Base-by-base conservation (phyloP, 2,888 invertebrate genomes). In the Sisyra terminalis region DNA sequence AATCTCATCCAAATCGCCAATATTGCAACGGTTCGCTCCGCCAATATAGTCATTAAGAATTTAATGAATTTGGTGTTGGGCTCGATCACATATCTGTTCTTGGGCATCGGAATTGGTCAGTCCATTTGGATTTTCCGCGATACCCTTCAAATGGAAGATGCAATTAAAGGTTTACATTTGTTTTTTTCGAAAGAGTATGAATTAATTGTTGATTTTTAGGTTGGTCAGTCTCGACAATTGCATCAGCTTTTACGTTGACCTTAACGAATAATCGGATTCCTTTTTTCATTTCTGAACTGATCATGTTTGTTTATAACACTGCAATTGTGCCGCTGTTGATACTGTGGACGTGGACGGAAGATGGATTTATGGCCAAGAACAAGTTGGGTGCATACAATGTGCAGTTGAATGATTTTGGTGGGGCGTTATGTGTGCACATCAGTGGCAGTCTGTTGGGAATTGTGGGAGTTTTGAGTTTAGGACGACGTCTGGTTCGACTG, bases 311-410 rank as follows among this genome's bases (percentile, higher is more conserved):
- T 6, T 49, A 57, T 16, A 49, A 57, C 2, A 56, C 54, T 1
- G 10, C 61, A 1, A 18, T 58, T 11, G 57, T 57, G 39, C 63
- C 63, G 0, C 44, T 63, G 8, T 43, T 57, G 6, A 55, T 64
- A 37, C 61, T 61, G 40, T 63, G 61, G 62, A 43, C 52, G 3
- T 61, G 59, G 58, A 53, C 57, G 8, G 43, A 49, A 1, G 39
- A 51, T 3, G 61, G 61, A 14, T 63, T 59, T 59, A 56, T 63
- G 56, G 46, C 49, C 3, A 42, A 46, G 1, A 50, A 50, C 11
- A 34, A 24, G 4, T 30, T 60, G 13, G 10, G 42, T 2, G 48
- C 46, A 6, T 43, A 37, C 2, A 32, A 44, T 1, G 55, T 59
- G 0, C 35, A 39, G 2, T 54, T 58, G 40, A 50, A 50, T n/a